Conservation (phyloP, 2,113 vertebrate genomes). For the Hucho hucho region DNA sequence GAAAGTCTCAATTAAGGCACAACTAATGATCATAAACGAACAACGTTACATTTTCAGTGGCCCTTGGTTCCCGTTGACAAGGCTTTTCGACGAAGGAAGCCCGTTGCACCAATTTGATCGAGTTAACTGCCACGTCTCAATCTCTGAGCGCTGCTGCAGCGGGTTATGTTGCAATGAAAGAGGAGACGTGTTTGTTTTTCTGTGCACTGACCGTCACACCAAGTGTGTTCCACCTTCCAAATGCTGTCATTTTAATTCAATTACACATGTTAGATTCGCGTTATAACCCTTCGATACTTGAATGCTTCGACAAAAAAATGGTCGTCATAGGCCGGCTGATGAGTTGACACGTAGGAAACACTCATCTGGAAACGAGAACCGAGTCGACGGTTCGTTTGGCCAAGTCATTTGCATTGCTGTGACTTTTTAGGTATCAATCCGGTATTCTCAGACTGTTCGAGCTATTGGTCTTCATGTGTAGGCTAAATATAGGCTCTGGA, state of each 20-base stretch:
- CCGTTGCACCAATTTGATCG: conserved; percentile 26
- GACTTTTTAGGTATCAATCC: conserved; percentile 37
- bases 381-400: no score
- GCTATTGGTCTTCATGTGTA: background rate
- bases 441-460: conserved; percentile 24
- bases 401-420: background rate
- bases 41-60: no score
- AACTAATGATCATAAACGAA: no score
- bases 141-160: conserved; percentile 32
- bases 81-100: background rate
- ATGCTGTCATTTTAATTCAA: background rate
- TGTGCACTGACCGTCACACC: background rate
- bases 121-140: conserved; percentile 76
- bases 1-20: background rate
- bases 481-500: background rate
- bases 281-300: no score
- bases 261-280: background rate
- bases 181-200: background rate
- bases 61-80: background rate
- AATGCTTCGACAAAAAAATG: no score
- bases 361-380: no score
- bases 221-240: background rate
- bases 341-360: background rate
- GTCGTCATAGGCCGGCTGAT: no score
- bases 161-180: background rate